Percentiles rank a stretch among this genome's conserved stretches.
Evolutionary conservation across 2,797 vertebrate species (phyloP).

Genomic region (Lacerta agilis): DNA sequence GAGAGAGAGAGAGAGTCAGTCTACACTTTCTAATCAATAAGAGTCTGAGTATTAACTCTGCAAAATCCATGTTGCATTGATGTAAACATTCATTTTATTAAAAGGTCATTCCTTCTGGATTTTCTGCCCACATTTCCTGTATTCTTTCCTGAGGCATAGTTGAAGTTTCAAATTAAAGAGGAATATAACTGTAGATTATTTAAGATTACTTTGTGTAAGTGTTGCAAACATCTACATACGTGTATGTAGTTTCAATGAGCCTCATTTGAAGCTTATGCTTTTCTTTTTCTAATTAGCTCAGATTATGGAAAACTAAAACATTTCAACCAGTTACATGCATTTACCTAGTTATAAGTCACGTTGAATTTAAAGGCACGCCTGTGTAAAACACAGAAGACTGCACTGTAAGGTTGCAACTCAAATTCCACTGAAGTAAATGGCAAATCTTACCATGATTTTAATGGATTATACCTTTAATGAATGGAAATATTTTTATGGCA

Average conservation of each 20-base stretch:
- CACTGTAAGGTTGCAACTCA: conserved; percentile 1
- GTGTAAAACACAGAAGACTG: neutral
- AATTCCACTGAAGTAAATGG: neutral
- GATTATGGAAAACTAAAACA: conserved; percentile 15
- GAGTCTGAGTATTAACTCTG: neutral
- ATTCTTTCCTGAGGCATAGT: conserved; percentile 6
- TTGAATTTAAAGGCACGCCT: neutral
- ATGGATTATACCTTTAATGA: conserved; percentile 14
- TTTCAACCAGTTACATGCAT: conserved; percentile 8
- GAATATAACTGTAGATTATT: neutral
- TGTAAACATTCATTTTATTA: neutral
- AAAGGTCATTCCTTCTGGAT: neutral
- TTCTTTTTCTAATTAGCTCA: conserved; percentile 30
- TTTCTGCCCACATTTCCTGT: neutral
- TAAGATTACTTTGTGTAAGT: conserved; percentile 4
- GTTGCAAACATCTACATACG: neutral
- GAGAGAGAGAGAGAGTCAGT: no score
- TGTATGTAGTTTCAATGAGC: conserved; percentile 14
- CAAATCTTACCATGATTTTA: neutral
- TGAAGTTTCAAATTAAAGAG: conserved; percentile 7
- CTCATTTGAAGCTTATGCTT: conserved; percentile 42
- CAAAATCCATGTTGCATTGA: neutral
- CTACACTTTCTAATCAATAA: no score
- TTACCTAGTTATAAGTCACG: neutral
- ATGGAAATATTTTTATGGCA: conserved; percentile 31